These are phyloP conservation scores for Carassius gibelio DNA, from an alignment of 2,113 vertebrate species.

Conservation along the genomic window DNA sequence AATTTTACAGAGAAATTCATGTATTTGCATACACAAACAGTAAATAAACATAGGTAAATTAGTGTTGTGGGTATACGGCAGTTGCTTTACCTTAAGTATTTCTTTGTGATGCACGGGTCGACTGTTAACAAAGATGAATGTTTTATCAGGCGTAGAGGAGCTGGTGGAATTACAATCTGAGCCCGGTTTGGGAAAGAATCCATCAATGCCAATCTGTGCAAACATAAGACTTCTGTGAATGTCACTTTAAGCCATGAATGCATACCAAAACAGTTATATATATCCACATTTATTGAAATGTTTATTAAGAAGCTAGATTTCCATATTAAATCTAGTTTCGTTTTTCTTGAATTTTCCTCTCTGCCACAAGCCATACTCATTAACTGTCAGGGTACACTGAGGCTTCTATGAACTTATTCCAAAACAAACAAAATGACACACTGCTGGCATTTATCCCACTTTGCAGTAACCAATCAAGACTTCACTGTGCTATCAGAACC, in stretches of 20 bases:
- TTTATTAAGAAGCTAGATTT: not conserved
- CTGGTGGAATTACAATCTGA: conserved; percentile 81
- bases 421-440: conserved; percentile 55
- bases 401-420: conserved; percentile 22
- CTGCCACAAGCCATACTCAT: not conserved
- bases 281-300: not conserved
- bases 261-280: not conserved
- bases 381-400: conserved; percentile 35
- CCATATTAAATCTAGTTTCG: not conserved
- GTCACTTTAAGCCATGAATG: conserved; percentile 2
- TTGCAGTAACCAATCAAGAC: conserved; percentile 56
- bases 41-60: not conserved
- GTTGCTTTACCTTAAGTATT: conserved; percentile 85
- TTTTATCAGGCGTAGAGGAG: conserved; percentile 84
- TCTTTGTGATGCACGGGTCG: conserved; percentile 90
- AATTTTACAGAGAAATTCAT: not conserved
- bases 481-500: conserved; percentile 59
- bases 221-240: conserved; percentile 40
- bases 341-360: not conserved
- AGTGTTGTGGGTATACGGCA: not conserved
- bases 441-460: conserved; percentile 40
- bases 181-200: conserved; percentile 87
- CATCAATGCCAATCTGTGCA: conserved; percentile 84
- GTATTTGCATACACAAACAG: not conserved
- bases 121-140: conserved; percentile 88